These are phyloP conservation scores for Geococcyx californianus DNA, from an alignment of 2,113 vertebrate genomes.

Conservation along the genomic window DNA sequence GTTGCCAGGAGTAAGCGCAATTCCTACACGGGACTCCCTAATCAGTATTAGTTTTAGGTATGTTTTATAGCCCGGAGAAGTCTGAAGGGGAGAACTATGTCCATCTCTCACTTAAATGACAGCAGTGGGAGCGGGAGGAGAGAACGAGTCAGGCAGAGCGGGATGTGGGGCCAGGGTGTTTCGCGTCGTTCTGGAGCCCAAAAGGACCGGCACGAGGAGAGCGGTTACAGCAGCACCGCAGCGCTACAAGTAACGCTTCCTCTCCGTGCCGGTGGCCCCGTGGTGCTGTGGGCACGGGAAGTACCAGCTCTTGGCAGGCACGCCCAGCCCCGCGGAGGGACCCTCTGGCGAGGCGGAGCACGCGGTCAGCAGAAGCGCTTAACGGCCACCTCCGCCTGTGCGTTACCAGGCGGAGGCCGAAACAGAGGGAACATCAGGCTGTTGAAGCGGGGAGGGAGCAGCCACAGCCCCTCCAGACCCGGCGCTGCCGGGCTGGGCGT, in stretches of 20 bases:
- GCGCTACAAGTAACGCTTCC: background rate
- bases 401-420: background rate
- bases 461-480: background rate
- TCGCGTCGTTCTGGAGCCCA: background rate
- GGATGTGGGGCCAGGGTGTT: background rate
- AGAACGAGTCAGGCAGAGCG: background rate
- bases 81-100: background rate
- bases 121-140: background rate
- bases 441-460: too few relatives aligned
- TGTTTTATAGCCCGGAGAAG: background rate
- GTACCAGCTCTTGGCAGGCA: background rate
- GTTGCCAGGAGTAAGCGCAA: background rate
- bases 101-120: background rate
- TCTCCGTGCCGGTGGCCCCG: background rate
- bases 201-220: background rate
- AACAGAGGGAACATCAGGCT: too few relatives aligned
- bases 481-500: background rate
- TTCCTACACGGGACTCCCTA: background rate
- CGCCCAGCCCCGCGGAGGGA: background rate
- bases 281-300: background rate
- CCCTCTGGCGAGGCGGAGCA: background rate
- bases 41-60: background rate
- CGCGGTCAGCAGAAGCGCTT: background rate
- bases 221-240: background rate
- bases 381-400: background rate